phyloP scores from a whole-genome alignment of 2,113 vertebrate species.

The Rhegmatorhina hoffmannsi region DNA sequence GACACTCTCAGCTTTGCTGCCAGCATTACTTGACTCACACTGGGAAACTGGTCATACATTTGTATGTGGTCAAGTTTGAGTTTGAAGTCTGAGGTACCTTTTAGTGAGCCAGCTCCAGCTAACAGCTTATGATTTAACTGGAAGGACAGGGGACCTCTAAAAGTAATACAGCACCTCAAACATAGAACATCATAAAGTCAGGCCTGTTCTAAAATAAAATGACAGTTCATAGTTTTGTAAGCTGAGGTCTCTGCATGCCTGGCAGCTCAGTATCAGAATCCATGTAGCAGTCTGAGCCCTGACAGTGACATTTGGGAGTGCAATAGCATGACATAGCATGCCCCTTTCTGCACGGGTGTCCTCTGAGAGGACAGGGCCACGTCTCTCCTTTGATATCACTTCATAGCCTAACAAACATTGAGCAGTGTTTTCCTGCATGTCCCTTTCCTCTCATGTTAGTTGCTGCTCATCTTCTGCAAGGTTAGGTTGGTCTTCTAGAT shows the following conservation, averaged over 20 bases:
- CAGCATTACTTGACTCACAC: not conserved
- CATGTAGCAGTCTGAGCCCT: not conserved
- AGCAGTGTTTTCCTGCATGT: not conserved
- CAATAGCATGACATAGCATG: not conserved
- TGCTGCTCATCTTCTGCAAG: not conserved
- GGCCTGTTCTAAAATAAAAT: not conserved
- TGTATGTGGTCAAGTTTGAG: not conserved
- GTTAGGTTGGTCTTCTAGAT: not conserved
- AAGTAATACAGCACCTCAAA: not conserved
- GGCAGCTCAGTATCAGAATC: not conserved
- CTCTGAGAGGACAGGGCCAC: not conserved
- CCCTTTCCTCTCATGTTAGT: not conserved
- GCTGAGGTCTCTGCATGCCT: not conserved
- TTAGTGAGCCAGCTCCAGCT: not conserved
- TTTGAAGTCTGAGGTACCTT: not conserved
- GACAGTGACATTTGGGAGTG: not conserved
- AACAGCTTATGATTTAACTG: not conserved
- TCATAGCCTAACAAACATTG: not conserved
- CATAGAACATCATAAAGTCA: not conserved
- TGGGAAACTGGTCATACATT: not conserved
- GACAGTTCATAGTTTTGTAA: not conserved
- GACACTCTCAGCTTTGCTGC: not conserved
- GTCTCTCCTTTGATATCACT: not conserved
- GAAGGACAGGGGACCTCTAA: not conserved
- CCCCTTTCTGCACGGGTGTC: fast-evolving